Conservation (phyloP, 2,113 vertebrate species). For the Gopherus evgoodei region DNA sequence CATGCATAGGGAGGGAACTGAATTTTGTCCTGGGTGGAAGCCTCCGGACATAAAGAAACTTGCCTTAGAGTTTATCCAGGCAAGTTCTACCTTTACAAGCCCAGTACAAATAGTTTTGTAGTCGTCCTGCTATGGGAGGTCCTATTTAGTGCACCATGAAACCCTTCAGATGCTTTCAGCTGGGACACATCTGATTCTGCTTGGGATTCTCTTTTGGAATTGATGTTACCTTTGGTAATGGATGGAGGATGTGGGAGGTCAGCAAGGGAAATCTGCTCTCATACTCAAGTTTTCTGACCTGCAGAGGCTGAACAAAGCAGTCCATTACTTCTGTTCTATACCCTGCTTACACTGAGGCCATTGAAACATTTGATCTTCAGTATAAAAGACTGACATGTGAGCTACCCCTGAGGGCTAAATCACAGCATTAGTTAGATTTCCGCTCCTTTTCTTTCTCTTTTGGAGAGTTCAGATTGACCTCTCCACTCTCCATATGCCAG, state of each 20-base stretch:
- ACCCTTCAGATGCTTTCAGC: neutral
- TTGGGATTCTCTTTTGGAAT: neutral
- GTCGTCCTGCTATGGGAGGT: neutral
- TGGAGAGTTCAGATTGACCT: neutral
- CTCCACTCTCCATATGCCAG: neutral
- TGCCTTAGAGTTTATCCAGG: neutral
- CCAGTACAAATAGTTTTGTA: neutral
- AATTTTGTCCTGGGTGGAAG: neutral
- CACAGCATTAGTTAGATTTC: neutral
- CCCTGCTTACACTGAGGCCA: neutral
- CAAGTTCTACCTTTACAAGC: neutral
- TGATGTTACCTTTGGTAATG: neutral
- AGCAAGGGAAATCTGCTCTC: neutral
- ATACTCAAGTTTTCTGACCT: neutral
- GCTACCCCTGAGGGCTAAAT: neutral
- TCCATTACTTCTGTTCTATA: neutral
- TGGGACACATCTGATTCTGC: neutral
- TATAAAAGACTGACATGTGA: neutral
- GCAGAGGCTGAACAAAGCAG: neutral
- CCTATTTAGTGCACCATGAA: neutral
- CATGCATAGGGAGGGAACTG: neutral
- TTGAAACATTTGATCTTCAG: neutral
- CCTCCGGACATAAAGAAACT: neutral
- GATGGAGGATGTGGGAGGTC: neutral
- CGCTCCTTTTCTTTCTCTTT: neutral